A percentile compares a stretch with the other conserved stretches of the same genome.
phyloP scores from a whole-genome alignment of 2,888 invertebrate genomes.

The Prosapia bicincta region DNA sequence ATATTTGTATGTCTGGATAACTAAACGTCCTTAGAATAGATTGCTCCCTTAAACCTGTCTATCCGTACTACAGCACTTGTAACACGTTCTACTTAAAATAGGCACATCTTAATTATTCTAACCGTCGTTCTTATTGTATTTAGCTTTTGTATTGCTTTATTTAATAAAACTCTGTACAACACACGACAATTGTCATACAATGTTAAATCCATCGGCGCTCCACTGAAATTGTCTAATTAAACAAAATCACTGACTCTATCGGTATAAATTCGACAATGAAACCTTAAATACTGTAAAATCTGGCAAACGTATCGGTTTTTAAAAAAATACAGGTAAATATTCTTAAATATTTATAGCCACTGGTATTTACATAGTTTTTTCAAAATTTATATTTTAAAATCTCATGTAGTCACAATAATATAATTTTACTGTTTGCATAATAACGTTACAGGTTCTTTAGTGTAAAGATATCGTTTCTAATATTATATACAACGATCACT shows the following conservation, averaged over 20 bases:
- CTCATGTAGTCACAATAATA: not conserved
- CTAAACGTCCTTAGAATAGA: not conserved
- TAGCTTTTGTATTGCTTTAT: slow-evolving; percentile 23
- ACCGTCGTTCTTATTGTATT: slow-evolving; percentile 22
- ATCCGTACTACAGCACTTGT: slow-evolving; percentile 11
- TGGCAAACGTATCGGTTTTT: not conserved
- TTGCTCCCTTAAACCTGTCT: slow-evolving; percentile 15
- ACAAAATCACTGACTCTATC: too few relatives aligned
- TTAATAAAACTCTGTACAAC: not conserved
- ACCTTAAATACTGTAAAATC: too few relatives aligned
- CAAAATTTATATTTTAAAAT: not conserved
- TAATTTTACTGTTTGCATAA: not conserved
- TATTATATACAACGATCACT: not conserved
- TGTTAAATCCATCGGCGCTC: too few relatives aligned
- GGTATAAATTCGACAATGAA: too few relatives aligned
- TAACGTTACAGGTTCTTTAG: not conserved
- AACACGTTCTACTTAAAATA: slow-evolving; percentile 8
- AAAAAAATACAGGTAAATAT: not conserved
- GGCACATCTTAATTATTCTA: slow-evolving; percentile 20
- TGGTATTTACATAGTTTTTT: not conserved
- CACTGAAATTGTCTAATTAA: not conserved
- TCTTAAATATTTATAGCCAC: not conserved
- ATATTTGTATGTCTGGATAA: not conserved
- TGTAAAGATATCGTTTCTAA: not conserved
- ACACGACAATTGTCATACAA: not conserved